Percentiles rank a stretch among this genome's conserved stretches.
These are phyloP conservation scores for Diadema setosum DNA, from an alignment of 35 echinoderm and acorn worm species.

Conservation along the genomic window DNA sequence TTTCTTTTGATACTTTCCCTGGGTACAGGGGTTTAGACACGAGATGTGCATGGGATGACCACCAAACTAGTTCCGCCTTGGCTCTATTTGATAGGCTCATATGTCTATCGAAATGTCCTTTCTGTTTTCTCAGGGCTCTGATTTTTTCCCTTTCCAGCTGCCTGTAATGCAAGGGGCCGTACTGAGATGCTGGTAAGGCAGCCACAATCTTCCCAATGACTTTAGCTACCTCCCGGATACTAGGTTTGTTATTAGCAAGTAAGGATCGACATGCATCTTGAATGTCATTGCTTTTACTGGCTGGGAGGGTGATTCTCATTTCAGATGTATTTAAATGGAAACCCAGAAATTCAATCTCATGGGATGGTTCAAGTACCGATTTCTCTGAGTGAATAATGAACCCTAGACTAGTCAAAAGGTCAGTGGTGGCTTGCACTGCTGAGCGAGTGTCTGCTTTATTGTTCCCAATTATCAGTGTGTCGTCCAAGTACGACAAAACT, in stretches of 20 bases:
- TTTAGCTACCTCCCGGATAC: conserved; percentile 35
- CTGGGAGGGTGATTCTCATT: too few species aligned
- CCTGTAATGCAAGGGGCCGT: conserved; percentile 74
- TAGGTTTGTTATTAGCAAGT: neutral
- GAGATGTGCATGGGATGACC: conserved; percentile 29
- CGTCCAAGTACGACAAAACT: too few species aligned
- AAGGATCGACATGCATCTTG: too few species aligned
- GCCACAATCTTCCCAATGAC: conserved; percentile 66
- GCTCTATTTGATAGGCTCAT: conserved; percentile 22
- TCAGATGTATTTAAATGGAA: too few species aligned
- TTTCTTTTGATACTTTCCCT: conserved; percentile 6
- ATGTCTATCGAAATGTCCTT: conserved; percentile 42
- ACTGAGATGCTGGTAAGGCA: conserved; percentile 49
- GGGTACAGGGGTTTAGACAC: neutral
- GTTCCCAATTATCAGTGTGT: too few species aligned
- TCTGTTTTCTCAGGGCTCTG: conserved; percentile 32
- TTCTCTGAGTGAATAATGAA: too few species aligned
- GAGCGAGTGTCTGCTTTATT: too few species aligned
- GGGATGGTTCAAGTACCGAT: too few species aligned
- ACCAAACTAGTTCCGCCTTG: conserved; percentile 46
- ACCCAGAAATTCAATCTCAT: too few species aligned
- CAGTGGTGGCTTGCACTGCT: too few species aligned
- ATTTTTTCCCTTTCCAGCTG: conserved; percentile 60
- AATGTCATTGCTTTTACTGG: too few species aligned
- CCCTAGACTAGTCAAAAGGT: too few species aligned